Evolutionary conservation across 2,888 invertebrate genomes (phyloP).

Genomic region (Troides helena): DNA sequence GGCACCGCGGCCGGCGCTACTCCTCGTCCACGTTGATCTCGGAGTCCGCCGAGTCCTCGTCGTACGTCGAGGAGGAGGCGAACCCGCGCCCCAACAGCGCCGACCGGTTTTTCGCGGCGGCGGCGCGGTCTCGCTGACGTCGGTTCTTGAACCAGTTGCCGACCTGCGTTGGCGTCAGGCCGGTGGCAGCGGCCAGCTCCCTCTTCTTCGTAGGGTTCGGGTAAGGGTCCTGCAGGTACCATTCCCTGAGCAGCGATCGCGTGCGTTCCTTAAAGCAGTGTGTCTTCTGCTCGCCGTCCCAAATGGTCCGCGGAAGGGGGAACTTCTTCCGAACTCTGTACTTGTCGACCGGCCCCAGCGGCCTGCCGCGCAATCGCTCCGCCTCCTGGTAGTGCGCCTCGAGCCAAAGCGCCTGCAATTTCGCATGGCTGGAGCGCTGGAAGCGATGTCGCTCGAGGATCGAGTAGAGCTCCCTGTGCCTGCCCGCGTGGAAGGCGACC

Average conservation of each 20-base stretch:
- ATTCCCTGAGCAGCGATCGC: conserved; percentile 95
- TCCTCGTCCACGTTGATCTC: conserved; percentile 78
- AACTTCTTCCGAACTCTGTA: conserved; percentile 97
- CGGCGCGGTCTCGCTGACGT: conserved; percentile 96
- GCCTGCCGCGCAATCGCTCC: conserved; percentile 95
- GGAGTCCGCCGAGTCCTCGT: conserved; percentile 76
- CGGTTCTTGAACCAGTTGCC: conserved; percentile 99
- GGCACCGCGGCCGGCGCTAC: conserved; percentile 45
- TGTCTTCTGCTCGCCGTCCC: conserved; percentile 99
- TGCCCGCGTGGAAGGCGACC: conserved; percentile 97
- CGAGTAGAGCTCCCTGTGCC: conserved; percentile 97
- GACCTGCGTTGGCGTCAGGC: conserved; percentile 95
- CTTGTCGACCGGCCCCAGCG: conserved; percentile 90
- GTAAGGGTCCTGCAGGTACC: conserved; percentile 99
- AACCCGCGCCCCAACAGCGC: conserved; percentile 77
- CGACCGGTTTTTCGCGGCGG: conserved; percentile 98
- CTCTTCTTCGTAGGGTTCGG: conserved; percentile 98
- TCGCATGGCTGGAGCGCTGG: conserved; percentile 96
- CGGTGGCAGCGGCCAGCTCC: conserved; percentile 96
- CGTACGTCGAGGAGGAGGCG: conserved; percentile 76
- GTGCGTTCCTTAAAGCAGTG: conserved; percentile 99
- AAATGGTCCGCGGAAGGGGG: conserved; percentile 97
- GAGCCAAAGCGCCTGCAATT: conserved; percentile 96
- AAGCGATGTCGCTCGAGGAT: conserved; percentile 97
- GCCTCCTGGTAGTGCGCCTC: conserved; percentile 99